Conservation (phyloP, 2,888 invertebrate genomes). For the Frankliniella intonsa region DNA sequence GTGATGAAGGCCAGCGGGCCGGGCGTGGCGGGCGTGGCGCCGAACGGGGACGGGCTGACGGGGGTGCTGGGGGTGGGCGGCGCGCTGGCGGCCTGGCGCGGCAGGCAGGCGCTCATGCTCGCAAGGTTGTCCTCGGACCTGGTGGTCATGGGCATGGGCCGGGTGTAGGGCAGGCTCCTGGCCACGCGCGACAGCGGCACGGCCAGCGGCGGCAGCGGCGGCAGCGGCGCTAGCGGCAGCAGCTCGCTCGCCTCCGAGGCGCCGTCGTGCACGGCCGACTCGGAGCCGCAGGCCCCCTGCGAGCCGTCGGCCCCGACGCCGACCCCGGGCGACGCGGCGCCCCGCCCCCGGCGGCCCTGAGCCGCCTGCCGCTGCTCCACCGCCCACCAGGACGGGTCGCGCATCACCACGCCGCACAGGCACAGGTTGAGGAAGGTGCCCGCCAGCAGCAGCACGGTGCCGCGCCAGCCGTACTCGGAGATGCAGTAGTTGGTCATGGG, state of each 20-base stretch:
- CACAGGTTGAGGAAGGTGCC: slow-evolving; percentile 80
- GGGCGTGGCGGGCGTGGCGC: background rate
- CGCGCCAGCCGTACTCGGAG: slow-evolving; percentile 78
- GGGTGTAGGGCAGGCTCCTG: slow-evolving; percentile 1
- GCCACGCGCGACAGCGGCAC: slow-evolving; percentile 4
- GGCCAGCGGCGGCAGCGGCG: background rate
- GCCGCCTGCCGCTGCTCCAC: slow-evolving; percentile 49
- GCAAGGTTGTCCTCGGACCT: slow-evolving; percentile 17
- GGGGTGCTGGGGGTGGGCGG: background rate
- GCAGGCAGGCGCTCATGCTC: background rate
- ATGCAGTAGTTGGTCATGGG: slow-evolving; percentile 77
- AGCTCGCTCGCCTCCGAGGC: background rate
- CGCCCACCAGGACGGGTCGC: slow-evolving; percentile 80
- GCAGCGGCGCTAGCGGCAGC: slow-evolving; percentile 2
- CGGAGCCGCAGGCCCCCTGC: background rate
- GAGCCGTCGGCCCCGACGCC: background rate
- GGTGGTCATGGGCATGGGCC: background rate
- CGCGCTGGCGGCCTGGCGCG: background rate
- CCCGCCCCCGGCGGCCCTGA: background rate
- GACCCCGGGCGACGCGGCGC: background rate
- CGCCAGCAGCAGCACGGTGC: slow-evolving; percentile 70
- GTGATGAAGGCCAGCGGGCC: slow-evolving; percentile 10
- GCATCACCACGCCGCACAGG: slow-evolving; percentile 80
- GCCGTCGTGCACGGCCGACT: background rate
- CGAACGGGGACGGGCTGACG: background rate